Conservation (phyloP, 2,113 vertebrate genomes). For the Coturnix japonica region DNA sequence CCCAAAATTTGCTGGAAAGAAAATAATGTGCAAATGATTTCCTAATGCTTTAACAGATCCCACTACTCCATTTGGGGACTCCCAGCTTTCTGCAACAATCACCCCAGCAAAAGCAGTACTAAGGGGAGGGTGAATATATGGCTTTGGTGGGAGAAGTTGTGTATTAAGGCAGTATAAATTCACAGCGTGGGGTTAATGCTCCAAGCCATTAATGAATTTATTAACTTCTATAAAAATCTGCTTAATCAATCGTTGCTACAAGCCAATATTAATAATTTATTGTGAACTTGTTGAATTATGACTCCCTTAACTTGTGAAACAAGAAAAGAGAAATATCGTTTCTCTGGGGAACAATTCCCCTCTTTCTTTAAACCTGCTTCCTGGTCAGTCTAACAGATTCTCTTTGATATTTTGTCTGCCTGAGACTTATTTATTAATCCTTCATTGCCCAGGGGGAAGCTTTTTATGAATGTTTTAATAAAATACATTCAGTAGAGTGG, state of each 20-base stretch:
- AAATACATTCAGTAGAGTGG: neutral
- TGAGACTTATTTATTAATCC: constrained; percentile 39
- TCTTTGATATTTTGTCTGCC: neutral
- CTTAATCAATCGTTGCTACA: constrained; percentile 32
- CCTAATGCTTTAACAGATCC: neutral
- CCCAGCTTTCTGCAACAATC: neutral
- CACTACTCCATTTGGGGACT: neutral
- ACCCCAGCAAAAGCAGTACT: neutral
- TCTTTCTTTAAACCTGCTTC: neutral
- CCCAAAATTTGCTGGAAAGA: neutral
- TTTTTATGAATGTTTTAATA: constrained; percentile 13
- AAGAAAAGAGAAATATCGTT: neutral
- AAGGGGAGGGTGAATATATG: accelerated
- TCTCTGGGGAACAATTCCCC: neutral
- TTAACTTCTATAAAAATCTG: neutral
- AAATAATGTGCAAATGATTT: neutral
- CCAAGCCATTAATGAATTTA: constrained; percentile 1
- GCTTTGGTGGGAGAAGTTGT: neutral
- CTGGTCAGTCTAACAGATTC: neutral
- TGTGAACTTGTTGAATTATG: constrained; percentile 19
- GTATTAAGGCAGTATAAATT: neutral
- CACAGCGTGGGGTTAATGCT: neutral
- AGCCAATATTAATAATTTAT: constrained; percentile 34
- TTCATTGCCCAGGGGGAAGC: neutral
- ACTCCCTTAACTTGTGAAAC: neutral